Conservation (phyloP, 2,888 invertebrate genomes). For the Melanotus villosus region DNA sequence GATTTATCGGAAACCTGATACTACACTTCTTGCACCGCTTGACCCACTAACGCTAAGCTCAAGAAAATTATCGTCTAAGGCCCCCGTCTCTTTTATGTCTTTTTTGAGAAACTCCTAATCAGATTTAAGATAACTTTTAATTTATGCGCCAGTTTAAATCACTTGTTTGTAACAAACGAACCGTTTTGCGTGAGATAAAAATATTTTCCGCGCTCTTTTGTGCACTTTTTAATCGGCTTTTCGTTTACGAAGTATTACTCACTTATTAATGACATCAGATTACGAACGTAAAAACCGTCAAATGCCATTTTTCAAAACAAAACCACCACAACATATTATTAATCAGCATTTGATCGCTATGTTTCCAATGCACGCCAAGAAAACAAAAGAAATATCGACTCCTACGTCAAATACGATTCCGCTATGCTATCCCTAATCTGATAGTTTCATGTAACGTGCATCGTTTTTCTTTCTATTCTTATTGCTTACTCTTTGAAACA, state of each 20-base stretch:
- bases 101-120: slow-evolving; percentile 28
- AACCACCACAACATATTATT: slow-evolving; percentile 7
- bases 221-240: slow-evolving; percentile 40
- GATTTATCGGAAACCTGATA: slow-evolving; percentile 43
- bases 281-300: background rate
- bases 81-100: slow-evolving; percentile 20
- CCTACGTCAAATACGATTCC: too few relatives aligned
- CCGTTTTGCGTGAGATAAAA: slow-evolving; percentile 45
- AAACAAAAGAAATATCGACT: background rate
- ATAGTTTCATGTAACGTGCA: too few relatives aligned
- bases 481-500: too few relatives aligned
- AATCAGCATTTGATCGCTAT: slow-evolving; percentile 1
- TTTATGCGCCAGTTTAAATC: slow-evolving; percentile 47
- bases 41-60: slow-evolving; percentile 40
- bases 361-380: background rate
- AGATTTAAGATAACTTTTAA: slow-evolving; percentile 43
- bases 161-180: slow-evolving; percentile 40
- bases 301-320: slow-evolving; percentile 2
- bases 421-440: too few relatives aligned
- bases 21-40: slow-evolving; percentile 38
- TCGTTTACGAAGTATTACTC: slow-evolving; percentile 29
- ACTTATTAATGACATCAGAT: slow-evolving; percentile 3
- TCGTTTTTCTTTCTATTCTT: too few relatives aligned
- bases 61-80: slow-evolving; percentile 34
- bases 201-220: slow-evolving; percentile 30